These are phyloP conservation scores for Abscondita cerata DNA, from an alignment of 2,888 invertebrate species.

Conservation along the genomic window DNA sequence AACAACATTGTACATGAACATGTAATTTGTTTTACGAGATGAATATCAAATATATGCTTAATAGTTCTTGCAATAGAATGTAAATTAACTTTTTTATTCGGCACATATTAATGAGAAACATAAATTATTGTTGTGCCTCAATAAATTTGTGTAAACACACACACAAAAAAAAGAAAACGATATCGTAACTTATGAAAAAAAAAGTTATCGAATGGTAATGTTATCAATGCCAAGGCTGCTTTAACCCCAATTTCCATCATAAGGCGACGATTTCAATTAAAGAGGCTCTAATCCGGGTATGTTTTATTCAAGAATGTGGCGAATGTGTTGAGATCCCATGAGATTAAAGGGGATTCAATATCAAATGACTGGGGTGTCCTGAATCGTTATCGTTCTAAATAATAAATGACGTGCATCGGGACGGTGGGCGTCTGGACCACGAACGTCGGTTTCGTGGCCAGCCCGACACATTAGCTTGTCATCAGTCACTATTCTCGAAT, in stretches of 20 bases:
- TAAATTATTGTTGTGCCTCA: background rate
- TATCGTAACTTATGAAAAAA: too few species aligned
- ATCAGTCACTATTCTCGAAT: slow-evolving; percentile 32
- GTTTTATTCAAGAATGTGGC: slow-evolving; percentile 50
- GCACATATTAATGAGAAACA: background rate
- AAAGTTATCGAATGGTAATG: too few species aligned
- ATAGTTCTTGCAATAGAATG: slow-evolving; percentile 4
- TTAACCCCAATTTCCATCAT: background rate
- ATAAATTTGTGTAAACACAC: too few species aligned
- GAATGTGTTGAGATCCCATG: slow-evolving; percentile 42
- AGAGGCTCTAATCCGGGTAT: slow-evolving; percentile 32
- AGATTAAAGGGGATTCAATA: slow-evolving; percentile 42
- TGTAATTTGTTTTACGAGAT: slow-evolving; percentile 11
- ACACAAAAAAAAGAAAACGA: too few species aligned
- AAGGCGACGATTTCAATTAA: slow-evolving; percentile 30
- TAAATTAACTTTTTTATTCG: slow-evolving; percentile 5
- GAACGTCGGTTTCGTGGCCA: slow-evolving; percentile 36
- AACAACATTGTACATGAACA: slow-evolving; percentile 2
- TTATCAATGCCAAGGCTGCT: too few species aligned
- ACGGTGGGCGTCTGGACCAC: slow-evolving; percentile 37
- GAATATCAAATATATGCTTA: slow-evolving; percentile 6
- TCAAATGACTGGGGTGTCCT: slow-evolving; percentile 50
- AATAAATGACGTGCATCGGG: slow-evolving; percentile 44
- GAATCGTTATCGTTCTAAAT: slow-evolving; percentile 53
- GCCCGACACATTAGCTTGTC: slow-evolving; percentile 39